These are phyloP conservation scores for Capreolus pygargus DNA, from an alignment of 2,113 vertebrate species.

Conservation along the genomic window DNA sequence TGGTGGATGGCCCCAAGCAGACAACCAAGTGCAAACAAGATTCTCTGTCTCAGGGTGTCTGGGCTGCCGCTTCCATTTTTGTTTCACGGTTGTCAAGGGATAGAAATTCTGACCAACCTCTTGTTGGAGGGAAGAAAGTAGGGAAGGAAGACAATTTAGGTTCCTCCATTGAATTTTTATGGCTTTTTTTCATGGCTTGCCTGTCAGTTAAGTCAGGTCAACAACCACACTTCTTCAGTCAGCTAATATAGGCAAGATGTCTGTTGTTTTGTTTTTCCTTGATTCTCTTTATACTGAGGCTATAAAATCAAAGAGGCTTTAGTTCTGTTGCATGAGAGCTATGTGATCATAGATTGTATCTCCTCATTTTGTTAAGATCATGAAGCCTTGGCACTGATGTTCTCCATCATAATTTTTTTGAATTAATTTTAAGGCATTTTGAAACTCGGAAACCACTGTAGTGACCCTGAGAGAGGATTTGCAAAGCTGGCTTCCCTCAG, in stretches of 20 bases:
- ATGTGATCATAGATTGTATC: neutral
- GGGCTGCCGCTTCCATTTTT: neutral
- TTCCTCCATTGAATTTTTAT: neutral
- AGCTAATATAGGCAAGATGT: neutral
- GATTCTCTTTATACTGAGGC: neutral
- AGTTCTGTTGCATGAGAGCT: neutral
- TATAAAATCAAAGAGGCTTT: constrained; percentile 30
- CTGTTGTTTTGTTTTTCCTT: neutral
- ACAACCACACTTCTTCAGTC: neutral
- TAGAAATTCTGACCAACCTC: neutral
- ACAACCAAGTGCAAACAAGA: neutral
- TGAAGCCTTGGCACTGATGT: neutral
- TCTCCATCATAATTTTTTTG: neutral
- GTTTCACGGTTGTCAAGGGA: neutral
- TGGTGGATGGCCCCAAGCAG: neutral
- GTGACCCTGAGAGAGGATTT: neutral
- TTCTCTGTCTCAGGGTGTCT: neutral
- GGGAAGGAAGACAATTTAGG: neutral
- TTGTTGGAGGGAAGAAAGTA: neutral
- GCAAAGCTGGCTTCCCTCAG: neutral
- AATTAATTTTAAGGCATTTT: constrained; percentile 30
- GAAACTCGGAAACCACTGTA: neutral
- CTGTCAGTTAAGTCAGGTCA: neutral
- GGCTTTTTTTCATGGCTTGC: neutral
- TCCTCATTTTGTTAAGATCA: neutral